Conservation (phyloP, 2,888 invertebrate species). For the Brenthis daphne region DNA sequence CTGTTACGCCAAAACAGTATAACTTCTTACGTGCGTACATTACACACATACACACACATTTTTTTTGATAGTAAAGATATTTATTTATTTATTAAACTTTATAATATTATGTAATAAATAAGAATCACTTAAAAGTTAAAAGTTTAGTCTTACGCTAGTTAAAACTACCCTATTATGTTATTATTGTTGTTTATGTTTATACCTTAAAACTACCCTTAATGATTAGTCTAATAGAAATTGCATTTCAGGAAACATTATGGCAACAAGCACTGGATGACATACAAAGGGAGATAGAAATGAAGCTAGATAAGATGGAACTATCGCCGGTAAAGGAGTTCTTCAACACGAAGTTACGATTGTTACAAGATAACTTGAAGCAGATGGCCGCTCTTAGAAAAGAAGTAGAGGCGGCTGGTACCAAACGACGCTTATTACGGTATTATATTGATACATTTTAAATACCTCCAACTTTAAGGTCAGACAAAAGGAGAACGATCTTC, state of each 20-base stretch:
- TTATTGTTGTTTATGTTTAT: no score
- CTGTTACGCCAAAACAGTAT: no score
- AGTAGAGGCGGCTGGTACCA: slow-evolving; percentile 88
- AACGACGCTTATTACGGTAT: slow-evolving; percentile 84
- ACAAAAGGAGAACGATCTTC: no score
- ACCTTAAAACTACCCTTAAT: no score
- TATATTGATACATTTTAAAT: slow-evolving; percentile 10
- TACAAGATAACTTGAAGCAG: slow-evolving; percentile 84
- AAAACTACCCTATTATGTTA: no score
- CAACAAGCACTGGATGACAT: slow-evolving; percentile 86
- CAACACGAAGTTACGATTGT: slow-evolving; percentile 79
- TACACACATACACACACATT: background rate
- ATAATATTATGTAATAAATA: background rate
- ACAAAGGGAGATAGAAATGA: slow-evolving; percentile 85
- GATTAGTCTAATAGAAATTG: no score
- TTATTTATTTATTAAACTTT: no score
- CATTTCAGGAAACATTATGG: slow-evolving; percentile 81
- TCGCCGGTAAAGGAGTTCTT: slow-evolving; percentile 85
- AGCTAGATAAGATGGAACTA: slow-evolving; percentile 85
- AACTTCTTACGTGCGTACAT: no score
- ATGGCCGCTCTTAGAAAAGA: slow-evolving; percentile 82
- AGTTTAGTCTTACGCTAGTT: no score
- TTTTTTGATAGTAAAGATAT: background rate
- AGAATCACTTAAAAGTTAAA: background rate
- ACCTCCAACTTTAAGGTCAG: background rate